phyloP scores from a whole-genome alignment of 2,113 vertebrate genomes.

The Hymenochirus boettgeri region DNA sequence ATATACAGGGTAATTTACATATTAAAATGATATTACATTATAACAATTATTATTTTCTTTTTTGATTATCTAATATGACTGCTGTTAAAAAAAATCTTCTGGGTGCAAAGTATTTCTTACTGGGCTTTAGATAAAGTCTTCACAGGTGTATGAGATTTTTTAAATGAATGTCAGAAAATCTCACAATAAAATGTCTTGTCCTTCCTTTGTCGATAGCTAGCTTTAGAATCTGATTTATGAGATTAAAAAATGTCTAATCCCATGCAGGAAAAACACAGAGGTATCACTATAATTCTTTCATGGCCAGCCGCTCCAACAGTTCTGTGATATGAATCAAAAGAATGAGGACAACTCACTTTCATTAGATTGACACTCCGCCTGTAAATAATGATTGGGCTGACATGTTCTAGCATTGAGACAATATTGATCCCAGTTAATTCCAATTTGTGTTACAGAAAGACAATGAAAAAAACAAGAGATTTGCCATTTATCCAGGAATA shows the following conservation, averaged over 20 bases:
- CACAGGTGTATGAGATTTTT: conserved; percentile 35
- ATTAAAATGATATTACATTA: no score
- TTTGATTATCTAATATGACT: conserved; percentile 11
- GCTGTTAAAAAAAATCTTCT: conserved; percentile 11
- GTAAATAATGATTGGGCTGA: conserved; percentile 32
- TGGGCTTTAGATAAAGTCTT: conserved; percentile 26
- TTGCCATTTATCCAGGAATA: neutral
- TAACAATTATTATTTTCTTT: neutral
- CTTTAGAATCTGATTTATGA: conserved; percentile 39
- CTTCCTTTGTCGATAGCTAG: conserved; percentile 33
- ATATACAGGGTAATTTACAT: no score
- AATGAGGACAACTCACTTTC: conserved; percentile 34
- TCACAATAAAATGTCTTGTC: conserved; percentile 33
- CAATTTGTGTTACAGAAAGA: conserved; percentile 3
- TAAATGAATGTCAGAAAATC: conserved; percentile 33
- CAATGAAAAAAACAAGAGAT: neutral
- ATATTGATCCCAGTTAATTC: conserved; percentile 27
- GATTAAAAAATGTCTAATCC: conserved; percentile 40
- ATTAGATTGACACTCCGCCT: conserved; percentile 32
- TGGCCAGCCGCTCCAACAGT: conserved; percentile 13
- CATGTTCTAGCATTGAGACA: conserved; percentile 11
- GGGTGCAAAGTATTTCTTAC: conserved; percentile 13
- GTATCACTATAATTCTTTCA: conserved; percentile 34
- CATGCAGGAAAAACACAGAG: conserved; percentile 34
- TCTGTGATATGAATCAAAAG: conserved; percentile 29